Conservation (phyloP, 2,888 invertebrate genomes). For the Melipona beecheii region DNA sequence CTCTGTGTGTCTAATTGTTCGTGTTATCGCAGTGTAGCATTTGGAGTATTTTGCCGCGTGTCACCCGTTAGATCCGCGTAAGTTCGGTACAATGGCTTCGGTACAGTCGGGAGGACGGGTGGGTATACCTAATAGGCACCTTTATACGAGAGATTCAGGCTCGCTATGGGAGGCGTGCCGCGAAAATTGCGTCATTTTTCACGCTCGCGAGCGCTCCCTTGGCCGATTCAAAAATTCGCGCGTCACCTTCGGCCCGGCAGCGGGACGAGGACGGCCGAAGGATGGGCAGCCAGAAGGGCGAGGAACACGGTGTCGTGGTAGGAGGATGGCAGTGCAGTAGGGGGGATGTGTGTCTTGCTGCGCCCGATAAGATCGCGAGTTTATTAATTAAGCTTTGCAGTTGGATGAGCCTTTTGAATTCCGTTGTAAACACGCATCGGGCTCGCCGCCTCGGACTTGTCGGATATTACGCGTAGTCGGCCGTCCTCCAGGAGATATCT, state of each 20-base stretch:
- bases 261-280: constrained; percentile 24
- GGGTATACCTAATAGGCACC: constrained; percentile 69
- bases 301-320: neutral
- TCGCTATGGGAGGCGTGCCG: constrained; percentile 73
- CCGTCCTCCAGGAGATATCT: constrained; percentile 13
- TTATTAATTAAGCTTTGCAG: constrained; percentile 71
- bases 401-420: constrained; percentile 63
- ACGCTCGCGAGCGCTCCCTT: constrained; percentile 61
- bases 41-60: neutral
- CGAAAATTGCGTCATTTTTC: constrained; percentile 79
- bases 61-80: constrained; percentile 61
- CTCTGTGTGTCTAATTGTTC: neutral
- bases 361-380: constrained; percentile 71
- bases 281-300: constrained; percentile 4
- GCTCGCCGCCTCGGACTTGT: constrained; percentile 36
- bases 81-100: constrained; percentile 51
- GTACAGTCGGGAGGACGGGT: constrained; percentile 46
- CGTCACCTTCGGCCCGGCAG: constrained; percentile 39
- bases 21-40: neutral
- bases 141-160: constrained; percentile 72
- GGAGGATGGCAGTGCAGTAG: constrained; percentile 34
- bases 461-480: constrained; percentile 44
- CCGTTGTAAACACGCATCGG: constrained; percentile 57
- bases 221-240: constrained; percentile 67
- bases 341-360: constrained; percentile 66